phyloP scores from a whole-genome alignment of 2,797 vertebrate genomes.

The Pseudotriccus pelzelni region DNA sequence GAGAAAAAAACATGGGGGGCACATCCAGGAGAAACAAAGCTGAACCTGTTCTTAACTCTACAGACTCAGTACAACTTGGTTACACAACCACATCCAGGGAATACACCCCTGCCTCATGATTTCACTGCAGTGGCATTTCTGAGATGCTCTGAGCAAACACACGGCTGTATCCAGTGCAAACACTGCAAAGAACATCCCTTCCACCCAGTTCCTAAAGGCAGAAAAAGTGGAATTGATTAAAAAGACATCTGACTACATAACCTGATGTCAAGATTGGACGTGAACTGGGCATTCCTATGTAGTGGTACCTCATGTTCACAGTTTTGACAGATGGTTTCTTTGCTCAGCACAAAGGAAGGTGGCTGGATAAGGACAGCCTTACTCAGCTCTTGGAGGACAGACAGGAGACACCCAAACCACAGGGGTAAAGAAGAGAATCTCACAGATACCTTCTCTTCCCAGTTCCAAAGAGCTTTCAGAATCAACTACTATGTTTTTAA shows the following conservation, averaged over 20 bases:
- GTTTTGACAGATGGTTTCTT: slow-evolving; percentile 7
- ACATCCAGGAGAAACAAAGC: neutral
- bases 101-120: neutral
- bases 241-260: neutral
- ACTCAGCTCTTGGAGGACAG: neutral
- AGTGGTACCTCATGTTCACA: neutral
- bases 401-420: neutral
- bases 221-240: neutral
- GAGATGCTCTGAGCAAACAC: slow-evolving; percentile 19
- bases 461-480: slow-evolving; percentile 7
- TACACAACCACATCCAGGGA: neutral
- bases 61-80: neutral
- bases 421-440: slow-evolving; percentile 14
- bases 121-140: neutral
- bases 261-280: neutral
- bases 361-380: neutral
- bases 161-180: neutral
- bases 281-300: neutral
- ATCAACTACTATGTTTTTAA: neutral
- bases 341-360: neutral
- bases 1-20: fast-evolving
- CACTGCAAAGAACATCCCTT: neutral
- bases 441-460: neutral
- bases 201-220: slow-evolving; percentile 9
- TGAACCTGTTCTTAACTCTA: neutral